phyloP scores from a whole-genome alignment of 2,797 vertebrate genomes.

The Capromys pilorides region DNA sequence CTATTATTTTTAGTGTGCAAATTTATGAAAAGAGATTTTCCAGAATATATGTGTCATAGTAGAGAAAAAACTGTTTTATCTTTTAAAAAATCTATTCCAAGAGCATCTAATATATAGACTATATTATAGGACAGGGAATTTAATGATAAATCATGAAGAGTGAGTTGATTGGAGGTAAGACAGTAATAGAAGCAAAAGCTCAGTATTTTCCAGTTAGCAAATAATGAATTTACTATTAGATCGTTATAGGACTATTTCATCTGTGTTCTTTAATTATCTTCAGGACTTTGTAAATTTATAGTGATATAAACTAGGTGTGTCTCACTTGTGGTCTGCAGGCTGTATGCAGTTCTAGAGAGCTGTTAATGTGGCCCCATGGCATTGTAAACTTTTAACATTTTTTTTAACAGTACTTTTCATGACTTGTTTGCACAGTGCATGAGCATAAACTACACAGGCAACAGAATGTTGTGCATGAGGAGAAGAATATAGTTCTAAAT shows the following conservation, averaged over 20 bases:
- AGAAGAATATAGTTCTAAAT: neutral
- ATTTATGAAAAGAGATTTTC: conserved; percentile 47
- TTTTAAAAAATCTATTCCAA: conserved; percentile 21
- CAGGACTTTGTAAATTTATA: neutral
- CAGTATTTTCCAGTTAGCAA: neutral
- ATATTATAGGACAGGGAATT: neutral
- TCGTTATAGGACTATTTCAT: neutral
- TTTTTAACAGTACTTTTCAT: neutral
- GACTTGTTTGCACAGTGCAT: neutral
- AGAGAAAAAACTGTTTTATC: conserved; percentile 36
- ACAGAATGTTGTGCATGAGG: neutral
- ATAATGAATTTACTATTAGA: neutral
- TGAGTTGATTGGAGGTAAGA: conserved; percentile 15
- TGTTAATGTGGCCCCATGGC: neutral
- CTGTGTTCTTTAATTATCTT: conserved; percentile 22
- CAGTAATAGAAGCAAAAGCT: conserved; percentile 15
- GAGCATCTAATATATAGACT: neutral
- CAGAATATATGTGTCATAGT: conserved; percentile 31
- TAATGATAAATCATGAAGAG: conserved; percentile 16
- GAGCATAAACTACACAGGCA: neutral
- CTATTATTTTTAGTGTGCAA: neutral
- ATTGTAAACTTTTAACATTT: neutral
- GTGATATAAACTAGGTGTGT: neutral
- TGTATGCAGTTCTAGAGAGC: neutral
- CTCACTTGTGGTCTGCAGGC: neutral